These are phyloP conservation scores for Drosophila micromelanica DNA, from an alignment of 1,140 invertebrate species.

Conservation along the genomic window DNA sequence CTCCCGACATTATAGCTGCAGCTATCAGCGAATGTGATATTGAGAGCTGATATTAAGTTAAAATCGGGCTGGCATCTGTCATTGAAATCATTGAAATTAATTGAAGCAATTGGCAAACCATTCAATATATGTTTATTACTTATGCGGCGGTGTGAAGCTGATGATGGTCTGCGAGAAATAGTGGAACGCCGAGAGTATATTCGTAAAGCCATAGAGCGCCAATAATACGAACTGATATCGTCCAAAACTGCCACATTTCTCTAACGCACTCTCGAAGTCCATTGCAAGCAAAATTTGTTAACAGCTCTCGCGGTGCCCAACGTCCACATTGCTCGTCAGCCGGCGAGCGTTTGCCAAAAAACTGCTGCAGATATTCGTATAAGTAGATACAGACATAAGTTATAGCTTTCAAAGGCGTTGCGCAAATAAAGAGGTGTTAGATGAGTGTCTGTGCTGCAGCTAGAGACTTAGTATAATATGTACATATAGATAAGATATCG, in stretches of 20 bases:
- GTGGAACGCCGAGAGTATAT: conserved; percentile 85
- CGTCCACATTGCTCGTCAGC: conserved; percentile 32
- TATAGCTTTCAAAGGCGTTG: no score
- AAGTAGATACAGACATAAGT: conserved; percentile 1
- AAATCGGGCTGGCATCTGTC: background rate
- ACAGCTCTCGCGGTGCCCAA: background rate
- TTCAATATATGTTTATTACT: background rate
- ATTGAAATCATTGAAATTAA: no score
- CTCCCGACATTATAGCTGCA: conserved; percentile 26
- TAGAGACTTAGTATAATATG: no score
- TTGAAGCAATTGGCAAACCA: no score
- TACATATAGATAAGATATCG: background rate
- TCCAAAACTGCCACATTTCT: conserved; percentile 87
- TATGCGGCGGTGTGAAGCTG: conserved; percentile 84
- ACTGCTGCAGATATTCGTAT: conserved; percentile 27
- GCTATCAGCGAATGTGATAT: background rate
- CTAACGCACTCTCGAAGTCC: conserved; percentile 86
- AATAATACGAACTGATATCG: conserved; percentile 87
- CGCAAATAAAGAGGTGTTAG: no score
- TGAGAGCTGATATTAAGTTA: background rate
- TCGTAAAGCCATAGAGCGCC: conserved; percentile 86
- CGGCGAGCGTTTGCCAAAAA: conserved; percentile 30
- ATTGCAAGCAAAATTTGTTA: conserved; percentile 38
- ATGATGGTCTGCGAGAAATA: conserved; percentile 87
- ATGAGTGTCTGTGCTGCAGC: no score